Base-by-base conservation (phyloP, 2,797 vertebrate species). In the Parauchenoglanis punctatus region DNA sequence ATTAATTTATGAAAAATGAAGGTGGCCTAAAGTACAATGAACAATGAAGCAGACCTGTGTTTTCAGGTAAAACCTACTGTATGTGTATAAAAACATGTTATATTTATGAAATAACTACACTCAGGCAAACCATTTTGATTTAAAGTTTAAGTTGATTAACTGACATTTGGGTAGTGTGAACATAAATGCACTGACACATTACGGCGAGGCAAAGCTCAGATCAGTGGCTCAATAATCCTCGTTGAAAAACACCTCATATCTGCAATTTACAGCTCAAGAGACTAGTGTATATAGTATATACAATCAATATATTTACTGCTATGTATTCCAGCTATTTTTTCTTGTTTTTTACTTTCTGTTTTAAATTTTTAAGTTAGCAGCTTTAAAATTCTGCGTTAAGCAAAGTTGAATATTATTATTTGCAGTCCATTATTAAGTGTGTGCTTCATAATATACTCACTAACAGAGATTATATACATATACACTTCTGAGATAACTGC, bases 101-200 rank as follows among this genome's bases (percentile, higher is more conserved):
- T 92, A 92, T 94, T 93, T 93, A 93, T 92, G 89, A 89, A 83
- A 83, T 90, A 68, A 87, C 31, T 52, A 91, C 89, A 89, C 92
- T 95, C 92, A 92, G 93, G 92, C 85, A 88, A 81, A 89, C 63
- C 0, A 3, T 81, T 18, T 75, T 75, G 8, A 40, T 87, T 35
- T 49, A 78, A 23, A 44, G n/a, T 63, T 52, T 75, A 82, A n/a
- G n/a, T 5, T 70, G 25, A 49, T 52, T 49, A 12, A 72, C 35
- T 10, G 15, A 31, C 28, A 72, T 85, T 61, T 6, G 2, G n/a
- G 20, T 44, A 20, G n/a, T 28, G 25, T n/a, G 15, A 73, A 25
- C 20, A 85, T 75, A 63, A 54, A 75, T 67, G 61, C 83, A 85
- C 83, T 85, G 67, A 65, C 17, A 70, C n/a, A 82, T 82, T 31